Percentiles rank a stretch among this genome's conserved stretches.
These are phyloP conservation scores for Zaprionus camerounensis DNA, from an alignment of 1,140 invertebrate genomes.

Conservation along the genomic window DNA sequence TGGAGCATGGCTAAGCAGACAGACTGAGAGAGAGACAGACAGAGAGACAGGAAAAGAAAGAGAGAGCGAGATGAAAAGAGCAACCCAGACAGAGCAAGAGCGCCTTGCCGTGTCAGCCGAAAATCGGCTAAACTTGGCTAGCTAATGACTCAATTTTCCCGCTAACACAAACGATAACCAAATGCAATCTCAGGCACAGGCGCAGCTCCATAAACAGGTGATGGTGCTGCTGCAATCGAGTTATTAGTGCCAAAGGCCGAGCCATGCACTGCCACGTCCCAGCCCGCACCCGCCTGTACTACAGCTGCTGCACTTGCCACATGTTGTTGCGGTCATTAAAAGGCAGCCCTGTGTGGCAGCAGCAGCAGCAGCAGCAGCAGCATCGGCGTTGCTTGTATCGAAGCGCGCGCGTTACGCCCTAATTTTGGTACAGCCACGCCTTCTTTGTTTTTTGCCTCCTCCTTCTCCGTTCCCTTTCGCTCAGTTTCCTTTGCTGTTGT, in stretches of 20 bases:
- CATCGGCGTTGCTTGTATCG: conserved; percentile 1
- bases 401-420: conserved; percentile 20
- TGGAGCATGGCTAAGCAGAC: neutral
- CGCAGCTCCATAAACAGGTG: conserved; percentile 24
- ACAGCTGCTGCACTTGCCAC: conserved; percentile 8
- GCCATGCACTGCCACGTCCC: neutral
- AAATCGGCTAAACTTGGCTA: neutral
- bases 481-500: neutral
- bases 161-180: neutral
- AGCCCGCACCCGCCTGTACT: neutral
- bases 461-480: neutral
- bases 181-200: conserved; percentile 1
- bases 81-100: no score
- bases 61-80: neutral
- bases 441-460: neutral
- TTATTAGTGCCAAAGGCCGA: conserved; percentile 20
- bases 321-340: conserved; percentile 23
- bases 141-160: conserved; percentile 3
- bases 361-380: neutral
- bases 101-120: neutral
- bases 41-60: neutral
- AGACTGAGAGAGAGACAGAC: neutral
- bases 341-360: conserved; percentile 6
- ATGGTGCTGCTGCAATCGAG: conserved; percentile 42
- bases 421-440: conserved; percentile 26